phyloP scores from a whole-genome alignment of 2,797 vertebrate species.

The Smutsia temminckii region DNA sequence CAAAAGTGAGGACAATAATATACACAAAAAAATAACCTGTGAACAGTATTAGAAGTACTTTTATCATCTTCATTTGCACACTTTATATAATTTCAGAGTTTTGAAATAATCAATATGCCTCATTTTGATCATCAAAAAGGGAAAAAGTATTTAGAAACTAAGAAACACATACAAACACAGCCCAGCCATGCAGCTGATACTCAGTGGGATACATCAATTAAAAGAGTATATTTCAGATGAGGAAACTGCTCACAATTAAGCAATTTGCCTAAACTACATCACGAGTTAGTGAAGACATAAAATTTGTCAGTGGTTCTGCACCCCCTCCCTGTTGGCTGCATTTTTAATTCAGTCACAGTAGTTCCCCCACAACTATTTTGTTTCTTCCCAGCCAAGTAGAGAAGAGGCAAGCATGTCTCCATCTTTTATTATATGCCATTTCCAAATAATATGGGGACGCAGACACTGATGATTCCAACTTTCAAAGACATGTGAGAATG shows the following conservation, averaged over 20 bases:
- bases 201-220: neutral
- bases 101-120: neutral
- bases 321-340: neutral
- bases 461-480: neutral
- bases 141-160: neutral
- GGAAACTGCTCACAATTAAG: conserved; percentile 1
- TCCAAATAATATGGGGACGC: conserved; percentile 20
- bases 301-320: too few relatives aligned
- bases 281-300: neutral
- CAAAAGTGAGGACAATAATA: neutral
- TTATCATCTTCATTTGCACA: neutral
- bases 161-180: neutral
- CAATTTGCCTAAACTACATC: neutral
- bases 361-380: neutral
- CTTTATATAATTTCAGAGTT: neutral
- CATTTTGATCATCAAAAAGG: neutral
- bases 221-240: conserved; percentile 16
- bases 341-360: neutral
- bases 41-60: neutral
- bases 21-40: neutral
- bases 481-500: neutral
- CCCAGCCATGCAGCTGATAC: neutral
- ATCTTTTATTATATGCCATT: neutral
- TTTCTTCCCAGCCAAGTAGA: neutral
- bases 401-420: neutral